Conservation (phyloP, 2,888 invertebrate genomes). For the Lasioglossum marginatum region DNA sequence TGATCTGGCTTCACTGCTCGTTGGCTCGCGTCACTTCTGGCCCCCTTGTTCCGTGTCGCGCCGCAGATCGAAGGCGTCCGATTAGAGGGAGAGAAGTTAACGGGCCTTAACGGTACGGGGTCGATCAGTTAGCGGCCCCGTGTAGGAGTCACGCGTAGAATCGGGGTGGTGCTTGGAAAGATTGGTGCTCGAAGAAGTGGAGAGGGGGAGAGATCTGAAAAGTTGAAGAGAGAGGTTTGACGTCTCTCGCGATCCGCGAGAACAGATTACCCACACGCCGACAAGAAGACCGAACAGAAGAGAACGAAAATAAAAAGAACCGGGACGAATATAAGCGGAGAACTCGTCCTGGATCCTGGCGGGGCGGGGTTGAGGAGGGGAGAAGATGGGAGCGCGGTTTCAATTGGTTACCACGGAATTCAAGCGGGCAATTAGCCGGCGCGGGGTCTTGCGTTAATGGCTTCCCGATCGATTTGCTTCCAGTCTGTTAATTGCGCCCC, state of each 20-base stretch:
- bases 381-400: constrained; percentile 49
- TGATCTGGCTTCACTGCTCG: not conserved
- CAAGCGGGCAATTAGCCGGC: constrained; percentile 62
- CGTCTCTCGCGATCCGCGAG: constrained; percentile 49
- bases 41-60: constrained; percentile 23
- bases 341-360: constrained; percentile 36
- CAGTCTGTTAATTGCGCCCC: constrained; percentile 68
- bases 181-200: constrained; percentile 60
- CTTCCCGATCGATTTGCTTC: constrained; percentile 71
- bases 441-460: constrained; percentile 67
- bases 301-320: not conserved
- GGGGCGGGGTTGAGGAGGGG: not conserved
- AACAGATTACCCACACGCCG: constrained; percentile 27
- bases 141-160: constrained; percentile 62
- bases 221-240: constrained; percentile 46
- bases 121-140: constrained; percentile 66
- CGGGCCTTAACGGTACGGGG: constrained; percentile 70
- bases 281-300: constrained; percentile 15
- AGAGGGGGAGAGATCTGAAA: not conserved
- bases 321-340: not conserved
- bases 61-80: constrained; percentile 59
- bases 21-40: not conserved
- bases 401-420: constrained; percentile 56
- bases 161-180: constrained; percentile 68
- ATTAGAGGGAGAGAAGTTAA: constrained; percentile 59